Percentiles rank a stretch among this genome's conserved stretches.
Evolutionary conservation across 2,797 vertebrate genomes (phyloP).

Genomic region (Xiphophorus birchmanni): DNA sequence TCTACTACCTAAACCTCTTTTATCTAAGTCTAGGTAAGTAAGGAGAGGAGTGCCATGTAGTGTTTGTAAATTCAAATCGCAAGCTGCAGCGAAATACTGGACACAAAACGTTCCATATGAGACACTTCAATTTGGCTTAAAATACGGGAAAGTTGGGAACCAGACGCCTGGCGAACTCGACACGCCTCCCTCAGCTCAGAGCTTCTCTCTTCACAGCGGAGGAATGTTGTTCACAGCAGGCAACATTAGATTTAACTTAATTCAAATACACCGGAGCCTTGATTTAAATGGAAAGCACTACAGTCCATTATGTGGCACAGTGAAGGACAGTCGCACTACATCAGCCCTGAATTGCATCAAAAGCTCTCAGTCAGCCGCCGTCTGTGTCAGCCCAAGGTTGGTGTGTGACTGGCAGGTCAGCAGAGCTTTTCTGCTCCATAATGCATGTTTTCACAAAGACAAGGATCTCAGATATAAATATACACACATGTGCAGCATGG

Average conservation of each 20-base stretch:
- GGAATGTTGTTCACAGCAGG: no score
- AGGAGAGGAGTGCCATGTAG: no score
- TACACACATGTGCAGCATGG: neutral
- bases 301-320: slow-evolving; percentile 52
- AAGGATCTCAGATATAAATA: neutral
- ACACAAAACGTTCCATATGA: no score
- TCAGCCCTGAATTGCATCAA: slow-evolving; percentile 52
- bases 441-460: slow-evolving; percentile 3
- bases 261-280: slow-evolving; percentile 67
- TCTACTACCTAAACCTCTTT: no score
- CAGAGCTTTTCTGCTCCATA: neutral
- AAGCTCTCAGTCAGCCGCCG: slow-evolving; percentile 17
- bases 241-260: slow-evolving; percentile 67
- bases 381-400: slow-evolving; percentile 25
- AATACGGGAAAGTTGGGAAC: no score
- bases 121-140: no score
- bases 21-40: no score
- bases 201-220: no score
- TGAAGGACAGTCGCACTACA: slow-evolving; percentile 57
- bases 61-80: no score
- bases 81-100: no score
- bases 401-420: slow-evolving; percentile 20
- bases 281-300: slow-evolving; percentile 71
- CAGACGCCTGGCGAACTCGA: no score
- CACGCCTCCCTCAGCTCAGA: no score